Percentiles rank a stretch among this genome's conserved stretches.
Conservation (phyloP, 2,113 vertebrate species). For the Melanerpes formicivorus region DNA sequence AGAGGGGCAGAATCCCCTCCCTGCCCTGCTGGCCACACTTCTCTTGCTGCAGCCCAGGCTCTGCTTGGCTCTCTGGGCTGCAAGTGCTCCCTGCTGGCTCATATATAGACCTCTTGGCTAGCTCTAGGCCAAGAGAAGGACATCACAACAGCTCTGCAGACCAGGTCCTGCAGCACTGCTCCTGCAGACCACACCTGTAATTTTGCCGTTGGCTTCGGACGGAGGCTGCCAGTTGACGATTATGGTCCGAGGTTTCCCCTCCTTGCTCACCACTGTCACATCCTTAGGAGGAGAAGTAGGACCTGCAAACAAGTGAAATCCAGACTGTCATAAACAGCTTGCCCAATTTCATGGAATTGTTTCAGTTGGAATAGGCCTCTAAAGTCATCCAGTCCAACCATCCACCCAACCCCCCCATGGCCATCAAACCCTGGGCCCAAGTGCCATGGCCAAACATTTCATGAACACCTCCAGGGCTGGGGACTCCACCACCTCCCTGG, state of each 20-base stretch:
- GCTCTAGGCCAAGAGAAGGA: neutral
- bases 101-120: neutral
- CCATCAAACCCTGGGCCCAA: too few species aligned
- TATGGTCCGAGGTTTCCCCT: conserved; percentile 95
- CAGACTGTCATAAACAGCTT: neutral
- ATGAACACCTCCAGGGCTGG: too few species aligned
- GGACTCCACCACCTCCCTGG: too few species aligned
- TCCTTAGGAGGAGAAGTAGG: conserved; percentile 97
- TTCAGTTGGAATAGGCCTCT: too few species aligned
- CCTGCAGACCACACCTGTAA: conserved; percentile 82
- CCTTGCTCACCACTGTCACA: conserved; percentile 98
- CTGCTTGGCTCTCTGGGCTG: too few species aligned
- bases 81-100: too few species aligned
- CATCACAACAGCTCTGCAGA: neutral
- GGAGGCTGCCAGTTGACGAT: conserved; percentile 99
- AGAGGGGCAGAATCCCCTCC: too few species aligned
- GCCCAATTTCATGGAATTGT: neutral
- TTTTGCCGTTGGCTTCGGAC: conserved; percentile 97
- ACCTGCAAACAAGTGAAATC: conserved; percentile 72
- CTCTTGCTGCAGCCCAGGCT: too few species aligned
- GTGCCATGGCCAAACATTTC: too few species aligned
- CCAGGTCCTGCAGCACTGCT: neutral
- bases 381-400: too few species aligned
- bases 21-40: too few species aligned
- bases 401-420: too few species aligned